phyloP scores from a whole-genome alignment of 1,140 invertebrate genomes.

The Trissolcus basalis region DNA sequence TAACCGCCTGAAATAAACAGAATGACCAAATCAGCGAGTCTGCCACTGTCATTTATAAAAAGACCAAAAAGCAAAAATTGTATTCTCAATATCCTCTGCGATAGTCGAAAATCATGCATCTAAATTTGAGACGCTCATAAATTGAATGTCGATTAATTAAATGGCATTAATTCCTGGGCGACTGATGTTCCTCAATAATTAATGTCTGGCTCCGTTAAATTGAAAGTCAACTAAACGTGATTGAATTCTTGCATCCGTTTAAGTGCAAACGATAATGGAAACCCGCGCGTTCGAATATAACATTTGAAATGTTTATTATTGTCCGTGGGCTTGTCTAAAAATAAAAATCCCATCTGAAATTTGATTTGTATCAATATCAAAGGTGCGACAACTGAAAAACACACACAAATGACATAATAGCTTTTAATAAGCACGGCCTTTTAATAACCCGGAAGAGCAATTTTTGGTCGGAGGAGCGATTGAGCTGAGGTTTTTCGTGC shows the following conservation, averaged over 20 bases:
- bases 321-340: constrained; percentile 22
- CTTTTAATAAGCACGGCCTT: too few relatives aligned
- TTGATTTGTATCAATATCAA: too few relatives aligned
- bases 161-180: constrained; percentile 18
- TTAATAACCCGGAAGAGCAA: too few relatives aligned
- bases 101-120: not conserved
- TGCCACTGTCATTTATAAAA: too few relatives aligned
- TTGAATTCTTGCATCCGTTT: constrained; percentile 36
- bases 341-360: too few relatives aligned
- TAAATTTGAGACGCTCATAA: not conserved
- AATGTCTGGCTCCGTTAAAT: constrained; percentile 14
- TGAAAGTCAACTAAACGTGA: constrained; percentile 17
- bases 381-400: too few relatives aligned
- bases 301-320: constrained; percentile 47
- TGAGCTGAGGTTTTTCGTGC: too few relatives aligned
- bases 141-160: constrained; percentile 12
- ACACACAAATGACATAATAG: too few relatives aligned
- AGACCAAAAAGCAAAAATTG: not conserved
- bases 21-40: constrained; percentile 4
- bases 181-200: constrained; percentile 39
- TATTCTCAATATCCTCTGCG: not conserved
- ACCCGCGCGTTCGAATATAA: constrained; percentile 31
- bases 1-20: constrained; percentile 65
- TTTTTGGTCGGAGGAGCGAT: too few relatives aligned
- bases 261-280: constrained; percentile 45